A percentile compares a stretch with the other conserved stretches of the same genome.
Conservation (phyloP, 2,113 vertebrate species). For the Pardalotus punctatus region DNA sequence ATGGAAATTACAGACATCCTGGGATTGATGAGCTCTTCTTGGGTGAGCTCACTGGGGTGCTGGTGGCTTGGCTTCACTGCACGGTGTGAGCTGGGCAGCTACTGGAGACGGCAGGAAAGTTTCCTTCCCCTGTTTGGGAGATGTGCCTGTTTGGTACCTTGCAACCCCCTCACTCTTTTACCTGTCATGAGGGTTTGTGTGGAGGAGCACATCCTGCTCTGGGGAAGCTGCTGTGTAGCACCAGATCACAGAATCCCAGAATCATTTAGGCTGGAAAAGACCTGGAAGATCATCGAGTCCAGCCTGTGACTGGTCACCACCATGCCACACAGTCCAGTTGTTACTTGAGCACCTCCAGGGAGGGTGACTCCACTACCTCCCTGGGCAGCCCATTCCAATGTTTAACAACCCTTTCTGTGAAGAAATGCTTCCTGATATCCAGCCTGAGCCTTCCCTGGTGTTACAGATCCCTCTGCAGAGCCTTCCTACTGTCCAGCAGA, state of each 20-base stretch:
- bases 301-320: neutral
- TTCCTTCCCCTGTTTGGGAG: neutral
- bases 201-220: neutral
- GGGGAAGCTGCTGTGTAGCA: neutral
- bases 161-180: neutral
- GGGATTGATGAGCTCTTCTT: neutral
- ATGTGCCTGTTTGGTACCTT: neutral
- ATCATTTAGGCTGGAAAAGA: neutral
- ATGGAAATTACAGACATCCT: neutral
- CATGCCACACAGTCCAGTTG: fast-evolving
- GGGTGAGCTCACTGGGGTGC: neutral
- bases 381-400: neutral
- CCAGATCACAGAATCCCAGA: neutral
- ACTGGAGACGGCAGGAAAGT: neutral
- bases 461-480: neutral
- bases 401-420: neutral
- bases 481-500: neutral
- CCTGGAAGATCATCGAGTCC: neutral
- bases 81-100: neutral
- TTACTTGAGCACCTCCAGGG: neutral
- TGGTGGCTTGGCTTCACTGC: neutral
- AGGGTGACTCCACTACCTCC: neutral
- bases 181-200: fast-evolving
- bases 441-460: neutral
- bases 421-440: neutral